Conservation (phyloP, 2,888 invertebrate genomes). For the Dynastes maya region DNA sequence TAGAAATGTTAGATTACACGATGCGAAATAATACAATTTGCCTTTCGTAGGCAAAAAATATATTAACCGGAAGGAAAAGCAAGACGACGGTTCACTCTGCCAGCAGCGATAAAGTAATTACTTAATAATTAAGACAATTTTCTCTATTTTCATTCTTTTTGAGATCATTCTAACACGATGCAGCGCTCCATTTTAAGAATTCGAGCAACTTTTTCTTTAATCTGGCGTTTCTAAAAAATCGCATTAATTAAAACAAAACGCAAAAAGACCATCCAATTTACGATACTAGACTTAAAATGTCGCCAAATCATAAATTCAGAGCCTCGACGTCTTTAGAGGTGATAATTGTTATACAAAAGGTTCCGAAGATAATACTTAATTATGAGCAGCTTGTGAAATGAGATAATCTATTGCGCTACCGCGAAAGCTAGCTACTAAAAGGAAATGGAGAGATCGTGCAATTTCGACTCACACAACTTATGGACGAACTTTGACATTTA, state of each 20-base stretch:
- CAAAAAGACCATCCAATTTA: background rate
- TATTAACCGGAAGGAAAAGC: background rate
- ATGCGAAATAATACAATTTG: background rate
- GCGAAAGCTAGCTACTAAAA: background rate
- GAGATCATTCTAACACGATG: background rate
- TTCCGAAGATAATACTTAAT: conserved; percentile 4
- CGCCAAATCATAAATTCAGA: background rate
- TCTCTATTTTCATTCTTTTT: background rate
- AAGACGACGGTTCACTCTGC: background rate
- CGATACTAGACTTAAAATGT: background rate
- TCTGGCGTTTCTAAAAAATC: background rate
- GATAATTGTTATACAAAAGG: conserved; percentile 15
- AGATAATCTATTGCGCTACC: background rate
- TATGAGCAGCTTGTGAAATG: background rate
- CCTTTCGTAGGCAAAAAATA: background rate
- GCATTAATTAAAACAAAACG: conserved; percentile 15
- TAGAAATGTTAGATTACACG: no score
- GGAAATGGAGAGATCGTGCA: background rate
- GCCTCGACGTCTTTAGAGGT: background rate
- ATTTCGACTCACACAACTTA: background rate
- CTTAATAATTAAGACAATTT: conserved; percentile 26
- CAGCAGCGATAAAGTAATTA: conserved; percentile 20
- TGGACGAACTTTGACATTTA: conserved; percentile 10
- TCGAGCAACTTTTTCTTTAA: background rate
- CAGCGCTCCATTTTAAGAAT: background rate